These are phyloP conservation scores for Hydractinia symbiolongicarpus DNA, from an alignment of 30 jellyfish, hydroid and myxozoan genomes.

Conservation along the genomic window DNA sequence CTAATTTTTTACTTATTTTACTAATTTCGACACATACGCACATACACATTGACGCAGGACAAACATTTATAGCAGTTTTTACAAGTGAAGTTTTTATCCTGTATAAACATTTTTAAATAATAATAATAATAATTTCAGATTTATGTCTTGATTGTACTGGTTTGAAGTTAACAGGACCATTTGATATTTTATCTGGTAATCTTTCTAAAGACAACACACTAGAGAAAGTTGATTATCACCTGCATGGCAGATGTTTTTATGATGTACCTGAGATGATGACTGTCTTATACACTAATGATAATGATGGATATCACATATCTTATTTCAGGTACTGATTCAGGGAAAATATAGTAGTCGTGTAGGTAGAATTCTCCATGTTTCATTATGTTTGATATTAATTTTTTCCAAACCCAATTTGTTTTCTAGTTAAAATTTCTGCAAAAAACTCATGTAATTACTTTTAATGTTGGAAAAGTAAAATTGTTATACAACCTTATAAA, in stretches of 20 bases:
- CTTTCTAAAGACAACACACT: constrained; percentile 13
- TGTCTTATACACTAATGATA: constrained; percentile 22
- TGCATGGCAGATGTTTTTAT: constrained; percentile 57
- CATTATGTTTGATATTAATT: neutral
- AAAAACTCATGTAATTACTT: too few species aligned
- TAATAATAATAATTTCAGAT: too few species aligned
- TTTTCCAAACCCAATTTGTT: too few species aligned
- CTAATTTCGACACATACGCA: too few species aligned
- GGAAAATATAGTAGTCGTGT: neutral
- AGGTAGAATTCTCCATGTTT: neutral
- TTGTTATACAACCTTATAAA: too few species aligned
- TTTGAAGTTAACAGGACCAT: constrained; percentile 72
- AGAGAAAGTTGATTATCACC: constrained; percentile 12
- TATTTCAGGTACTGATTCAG: constrained; percentile 34
- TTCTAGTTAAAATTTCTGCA: too few species aligned
- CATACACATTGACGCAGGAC: too few species aligned
- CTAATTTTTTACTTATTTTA: too few species aligned
- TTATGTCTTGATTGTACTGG: constrained; percentile 4
- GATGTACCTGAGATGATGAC: constrained; percentile 87
- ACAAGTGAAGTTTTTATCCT: too few species aligned
- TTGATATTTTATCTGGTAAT: constrained; percentile 36
- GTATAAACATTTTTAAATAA: too few species aligned
- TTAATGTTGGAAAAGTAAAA: too few species aligned
- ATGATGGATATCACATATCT: constrained; percentile 57
- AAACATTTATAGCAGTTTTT: too few species aligned